Percentiles rank a stretch among this genome's conserved stretches.
Evolutionary conservation across 37 sponge, comb jelly and placozoan species (phyloP).

Genomic region (Halisarca cf. caerulea): DNA sequence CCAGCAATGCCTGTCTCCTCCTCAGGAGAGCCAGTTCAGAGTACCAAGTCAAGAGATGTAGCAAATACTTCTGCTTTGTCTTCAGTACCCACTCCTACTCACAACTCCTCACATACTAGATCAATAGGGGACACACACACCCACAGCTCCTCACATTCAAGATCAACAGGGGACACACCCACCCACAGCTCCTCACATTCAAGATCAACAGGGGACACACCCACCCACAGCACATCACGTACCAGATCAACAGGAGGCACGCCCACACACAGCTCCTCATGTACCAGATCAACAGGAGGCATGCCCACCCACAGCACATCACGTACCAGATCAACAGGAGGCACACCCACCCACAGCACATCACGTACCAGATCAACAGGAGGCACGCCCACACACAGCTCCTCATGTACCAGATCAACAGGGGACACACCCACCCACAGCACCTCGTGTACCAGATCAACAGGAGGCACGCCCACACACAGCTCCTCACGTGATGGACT

Average conservation of each 20-base stretch:
- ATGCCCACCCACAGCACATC: not conserved
- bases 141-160: no score
- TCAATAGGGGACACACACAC: no score
- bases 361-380: not conserved
- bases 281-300: not conserved
- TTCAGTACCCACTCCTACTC: no score
- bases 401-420: not conserved
- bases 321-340: not conserved
- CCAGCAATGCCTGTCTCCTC: no score
- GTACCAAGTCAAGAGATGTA: no score
- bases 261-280: not conserved
- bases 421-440: not conserved
- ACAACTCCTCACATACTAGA: no score
- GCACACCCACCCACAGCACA: not conserved
- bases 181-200: no score
- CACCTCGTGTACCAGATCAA: not conserved
- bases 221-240: not conserved
- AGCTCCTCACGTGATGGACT: not conserved
- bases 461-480: not conserved
- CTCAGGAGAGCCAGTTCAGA: no score
- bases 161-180: no score
- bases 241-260: not conserved
- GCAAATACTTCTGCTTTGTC: no score
- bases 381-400: not conserved
- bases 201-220: not conserved